Evolutionary conservation across 2,113 vertebrate species (phyloP).

Genomic region (Oreotrochilus melanogaster): DNA sequence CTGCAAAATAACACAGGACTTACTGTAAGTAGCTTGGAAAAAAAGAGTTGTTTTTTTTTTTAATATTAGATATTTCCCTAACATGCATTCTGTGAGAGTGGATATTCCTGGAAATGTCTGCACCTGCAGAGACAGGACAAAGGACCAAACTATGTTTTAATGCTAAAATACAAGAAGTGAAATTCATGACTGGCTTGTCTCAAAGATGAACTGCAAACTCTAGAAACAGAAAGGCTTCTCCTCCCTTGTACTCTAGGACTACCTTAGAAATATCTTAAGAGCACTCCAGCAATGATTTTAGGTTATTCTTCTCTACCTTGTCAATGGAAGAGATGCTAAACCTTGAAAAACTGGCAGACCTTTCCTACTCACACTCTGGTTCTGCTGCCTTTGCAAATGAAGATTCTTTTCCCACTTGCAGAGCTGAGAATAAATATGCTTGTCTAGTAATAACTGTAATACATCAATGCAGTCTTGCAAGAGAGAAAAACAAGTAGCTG

Average conservation of each 20-base stretch:
- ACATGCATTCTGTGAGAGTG: background rate
- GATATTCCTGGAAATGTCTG: background rate
- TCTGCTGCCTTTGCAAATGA: background rate
- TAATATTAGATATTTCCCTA: background rate
- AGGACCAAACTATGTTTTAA: background rate
- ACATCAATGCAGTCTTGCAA: background rate
- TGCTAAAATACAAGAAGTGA: background rate
- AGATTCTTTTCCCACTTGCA: background rate
- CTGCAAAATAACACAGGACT: background rate
- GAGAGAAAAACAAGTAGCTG: background rate
- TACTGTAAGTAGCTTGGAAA: background rate
- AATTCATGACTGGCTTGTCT: background rate
- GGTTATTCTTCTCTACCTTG: background rate
- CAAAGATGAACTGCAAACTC: background rate
- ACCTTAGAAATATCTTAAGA: background rate
- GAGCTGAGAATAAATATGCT: background rate
- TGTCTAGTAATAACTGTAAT: background rate
- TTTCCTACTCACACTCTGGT: background rate
- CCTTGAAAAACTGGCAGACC: background rate
- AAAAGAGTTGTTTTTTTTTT: background rate
- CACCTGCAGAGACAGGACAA: background rate
- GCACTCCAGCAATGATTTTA: background rate
- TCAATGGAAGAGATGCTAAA: background rate
- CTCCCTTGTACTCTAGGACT: background rate
- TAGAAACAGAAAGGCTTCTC: background rate